Percentiles rank a stretch among this genome's conserved stretches.
phyloP scores from a whole-genome alignment of 2,888 invertebrate genomes.

The Drosophila atripex region DNA sequence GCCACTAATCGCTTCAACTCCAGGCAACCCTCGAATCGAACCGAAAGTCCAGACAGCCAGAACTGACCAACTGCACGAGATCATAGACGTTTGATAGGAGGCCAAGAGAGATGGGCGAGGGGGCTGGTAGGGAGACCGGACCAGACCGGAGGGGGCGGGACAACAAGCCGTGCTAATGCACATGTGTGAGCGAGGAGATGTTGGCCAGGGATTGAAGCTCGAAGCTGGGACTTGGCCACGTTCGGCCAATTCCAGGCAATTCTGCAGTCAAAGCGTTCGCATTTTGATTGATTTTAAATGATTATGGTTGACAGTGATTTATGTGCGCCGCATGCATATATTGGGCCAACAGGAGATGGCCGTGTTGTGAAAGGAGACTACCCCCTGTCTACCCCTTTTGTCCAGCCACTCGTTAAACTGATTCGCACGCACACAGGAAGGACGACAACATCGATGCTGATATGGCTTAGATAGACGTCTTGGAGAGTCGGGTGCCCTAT shows the following conservation, averaged over 20 bases:
- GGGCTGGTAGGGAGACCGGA: neutral
- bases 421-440: conserved; percentile 68
- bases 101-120: conserved; percentile 24
- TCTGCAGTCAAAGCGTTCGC: conserved; percentile 82
- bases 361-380: conserved; percentile 30
- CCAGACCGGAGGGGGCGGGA: neutral
- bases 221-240: conserved; percentile 58
- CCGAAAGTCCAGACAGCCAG: conserved; percentile 44
- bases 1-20: conserved; percentile 74
- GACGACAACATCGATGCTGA: conserved; percentile 58
- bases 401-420: conserved; percentile 50
- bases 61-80: conserved; percentile 76
- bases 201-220: conserved; percentile 33
- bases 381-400: neutral
- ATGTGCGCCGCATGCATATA: conserved; percentile 81
- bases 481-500: conserved; percentile 52
- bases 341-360: conserved; percentile 71
- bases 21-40: conserved; percentile 45
- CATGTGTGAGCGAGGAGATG: conserved; percentile 56
- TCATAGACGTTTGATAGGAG: conserved; percentile 81
- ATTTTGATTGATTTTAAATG: conserved; percentile 84
- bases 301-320: conserved; percentile 84
- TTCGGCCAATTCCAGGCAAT: conserved; percentile 81
- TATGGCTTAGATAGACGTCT: conserved; percentile 54
- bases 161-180: conserved; percentile 48